Conservation (phyloP, 2,797 vertebrate genomes). For the Hemibagrus guttatus region DNA sequence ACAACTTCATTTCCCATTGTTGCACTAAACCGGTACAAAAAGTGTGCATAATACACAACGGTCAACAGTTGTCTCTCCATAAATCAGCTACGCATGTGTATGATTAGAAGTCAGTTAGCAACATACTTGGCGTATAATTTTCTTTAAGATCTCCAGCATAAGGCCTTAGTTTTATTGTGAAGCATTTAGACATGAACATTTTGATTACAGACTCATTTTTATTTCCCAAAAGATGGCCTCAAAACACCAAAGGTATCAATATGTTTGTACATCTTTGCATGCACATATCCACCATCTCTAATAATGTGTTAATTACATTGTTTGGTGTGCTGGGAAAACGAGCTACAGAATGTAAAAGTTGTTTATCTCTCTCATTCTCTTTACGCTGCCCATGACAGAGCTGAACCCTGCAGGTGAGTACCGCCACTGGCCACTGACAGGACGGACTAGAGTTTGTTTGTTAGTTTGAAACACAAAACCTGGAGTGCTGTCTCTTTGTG, state of each 20-base stretch:
- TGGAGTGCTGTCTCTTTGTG: not conserved
- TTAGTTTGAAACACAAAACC: constrained; percentile 65
- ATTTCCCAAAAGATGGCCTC: not conserved
- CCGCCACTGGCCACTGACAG: constrained; percentile 52
- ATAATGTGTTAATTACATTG: not conserved
- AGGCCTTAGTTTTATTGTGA: not conserved
- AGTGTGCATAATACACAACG: not conserved
- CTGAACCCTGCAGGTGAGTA: constrained; percentile 78
- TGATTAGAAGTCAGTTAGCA: not conserved
- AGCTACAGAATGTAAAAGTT: not conserved
- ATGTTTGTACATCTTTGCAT: not conserved
- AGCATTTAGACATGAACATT: not conserved
- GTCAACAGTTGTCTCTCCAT: not conserved
- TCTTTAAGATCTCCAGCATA: not conserved
- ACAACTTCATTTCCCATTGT: not conserved
- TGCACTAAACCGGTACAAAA: not conserved
- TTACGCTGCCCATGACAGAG: constrained; percentile 61
- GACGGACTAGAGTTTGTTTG: constrained; percentile 68
- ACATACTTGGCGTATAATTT: not conserved
- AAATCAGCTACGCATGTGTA: not conserved
- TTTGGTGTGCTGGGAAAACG: not conserved
- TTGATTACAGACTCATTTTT: not conserved
- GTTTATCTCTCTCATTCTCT: constrained; percentile 37
- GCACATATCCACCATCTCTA: not conserved
- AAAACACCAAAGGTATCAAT: not conserved